phyloP scores from a whole-genome alignment of 2,113 vertebrate genomes.

The Saiga tatarica region DNA sequence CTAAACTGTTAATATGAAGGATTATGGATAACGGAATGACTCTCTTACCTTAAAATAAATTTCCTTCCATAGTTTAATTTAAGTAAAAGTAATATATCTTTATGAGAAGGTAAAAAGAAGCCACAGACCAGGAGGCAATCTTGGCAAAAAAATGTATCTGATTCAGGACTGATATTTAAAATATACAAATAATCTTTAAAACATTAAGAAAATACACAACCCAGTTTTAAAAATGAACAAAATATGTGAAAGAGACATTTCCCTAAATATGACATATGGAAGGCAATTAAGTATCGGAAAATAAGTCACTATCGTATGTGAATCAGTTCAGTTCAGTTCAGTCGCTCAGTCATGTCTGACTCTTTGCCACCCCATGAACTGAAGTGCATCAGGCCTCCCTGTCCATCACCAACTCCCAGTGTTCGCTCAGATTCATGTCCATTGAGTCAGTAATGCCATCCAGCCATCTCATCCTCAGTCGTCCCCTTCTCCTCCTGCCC shows the following conservation, averaged over 20 bases:
- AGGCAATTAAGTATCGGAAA: background rate
- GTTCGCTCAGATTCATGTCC: too few species aligned
- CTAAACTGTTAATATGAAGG: background rate
- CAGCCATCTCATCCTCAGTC: too few species aligned
- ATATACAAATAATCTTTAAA: background rate
- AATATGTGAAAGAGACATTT: background rate
- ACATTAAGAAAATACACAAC: background rate
- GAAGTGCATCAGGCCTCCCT: too few species aligned
- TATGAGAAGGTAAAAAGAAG: background rate
- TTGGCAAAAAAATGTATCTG: background rate
- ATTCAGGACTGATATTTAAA: background rate
- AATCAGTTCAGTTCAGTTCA: too few species aligned
- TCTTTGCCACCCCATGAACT: fast-evolving
- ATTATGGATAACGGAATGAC: background rate
- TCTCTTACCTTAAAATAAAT: background rate
- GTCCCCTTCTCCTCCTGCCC: too few species aligned
- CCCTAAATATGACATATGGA: background rate
- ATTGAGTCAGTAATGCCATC: too few species aligned
- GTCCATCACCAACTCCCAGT: too few species aligned
- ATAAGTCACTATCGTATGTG: background rate
- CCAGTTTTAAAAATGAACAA: background rate
- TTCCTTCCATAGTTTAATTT: background rate
- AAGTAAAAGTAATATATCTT: background rate
- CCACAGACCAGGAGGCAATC: background rate
- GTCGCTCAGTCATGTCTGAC: too few species aligned